Base-by-base conservation (phyloP, 2,113 vertebrate species). In the Leptosomus discolor region DNA sequence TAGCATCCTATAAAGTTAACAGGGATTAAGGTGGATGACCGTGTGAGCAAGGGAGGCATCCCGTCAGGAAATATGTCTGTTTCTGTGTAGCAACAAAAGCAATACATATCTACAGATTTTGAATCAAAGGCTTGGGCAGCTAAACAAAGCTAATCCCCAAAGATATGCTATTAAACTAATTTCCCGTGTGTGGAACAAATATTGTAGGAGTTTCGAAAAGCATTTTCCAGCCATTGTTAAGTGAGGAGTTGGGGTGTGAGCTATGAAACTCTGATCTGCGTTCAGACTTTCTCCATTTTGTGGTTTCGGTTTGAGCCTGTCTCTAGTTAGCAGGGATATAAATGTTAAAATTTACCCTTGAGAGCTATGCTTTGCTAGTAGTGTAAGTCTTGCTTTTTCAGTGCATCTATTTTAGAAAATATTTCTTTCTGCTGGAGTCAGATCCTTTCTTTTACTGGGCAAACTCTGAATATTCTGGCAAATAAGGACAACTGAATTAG, bases 111-210 rank as follows among this genome's bases (percentile, higher is more conserved):
- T 89, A 15, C 91, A 94, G 74, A 16, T 69, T 85, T 85, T 69
- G 84, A 79, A 92, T 95, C 86, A 90, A 94, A 96, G 77, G 45
- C 87, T 92, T 85, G 89, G 43, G 32, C 73, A 73, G 57, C 77
- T 96, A 82, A 92, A 90, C 84, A 95, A 93, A 95, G 69, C 69
- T 81, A 87, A 96, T 95, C 70, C 81, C 89, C 21, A 34, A 91
- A 96, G 86, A 82, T 85, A 50, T 61, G 60, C 82, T 81, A 83
- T 45, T 97, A 88, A 87, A 90, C 48, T 90, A 0, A 82, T 91
- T 97, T 97, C 95, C 92, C 89, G 77, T 82, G 65, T 46, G 51
- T 92, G 94, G 92, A 97, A 86, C 48, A 94, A 97, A 95, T 94
- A 82, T 18, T 80, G 61, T 32, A 51, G n/a, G 61, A 65, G 89